Base-by-base conservation (phyloP, 2,888 invertebrate species). In the Lasioglossum vierecki region DNA sequence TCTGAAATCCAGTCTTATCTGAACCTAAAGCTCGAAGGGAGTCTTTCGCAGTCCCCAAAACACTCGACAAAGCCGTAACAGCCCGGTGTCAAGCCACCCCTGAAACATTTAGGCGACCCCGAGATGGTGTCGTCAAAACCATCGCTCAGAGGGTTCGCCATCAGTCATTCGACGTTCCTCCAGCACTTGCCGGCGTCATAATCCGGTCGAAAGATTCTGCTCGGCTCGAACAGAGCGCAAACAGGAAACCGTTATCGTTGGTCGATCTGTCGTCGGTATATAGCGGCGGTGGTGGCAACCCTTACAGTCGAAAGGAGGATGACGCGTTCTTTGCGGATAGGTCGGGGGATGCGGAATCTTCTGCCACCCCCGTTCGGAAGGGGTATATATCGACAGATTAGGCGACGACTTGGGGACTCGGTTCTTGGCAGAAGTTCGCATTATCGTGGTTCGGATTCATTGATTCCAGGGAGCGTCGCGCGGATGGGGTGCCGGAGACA, bases 381-480 rank as follows among this genome's bases (percentile, higher is more conserved):
- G 84, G 76, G 63, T 53, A 53, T 63, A 57, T 81, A 83, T 79
- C 79, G 76, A 4, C 78, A 92, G 93, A 93, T 91, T 93, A 91
- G 92, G 80, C 89, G 87, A 79, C 85, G 84, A 87, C 81, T 84
- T 78, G 88, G 86, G 79, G 57, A 76, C 63, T 70, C 80, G 87
- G 87, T 91, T 66, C 89, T 92, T 90, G 76, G 82, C 77, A 88
- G 88, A 91, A 93, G 91, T 93, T 93, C 86, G 92, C 91, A 93
- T 93, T 93, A 93, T 93, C 93, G 92, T 91, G 91, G 91, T 93
- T 93, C 93, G 92, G 90, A 93, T 93, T 93, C 93, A 93, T 93
- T 93, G 93, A 93, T 92, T 93, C 91, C 91, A 79, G 90, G 84
- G 86, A 89, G 44, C 39, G 77, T 6, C 26, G 86, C 87, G 86